Evolutionary conservation across 2,797 vertebrate species (phyloP).

Genomic region (Microctenopoma lineatum): DNA sequence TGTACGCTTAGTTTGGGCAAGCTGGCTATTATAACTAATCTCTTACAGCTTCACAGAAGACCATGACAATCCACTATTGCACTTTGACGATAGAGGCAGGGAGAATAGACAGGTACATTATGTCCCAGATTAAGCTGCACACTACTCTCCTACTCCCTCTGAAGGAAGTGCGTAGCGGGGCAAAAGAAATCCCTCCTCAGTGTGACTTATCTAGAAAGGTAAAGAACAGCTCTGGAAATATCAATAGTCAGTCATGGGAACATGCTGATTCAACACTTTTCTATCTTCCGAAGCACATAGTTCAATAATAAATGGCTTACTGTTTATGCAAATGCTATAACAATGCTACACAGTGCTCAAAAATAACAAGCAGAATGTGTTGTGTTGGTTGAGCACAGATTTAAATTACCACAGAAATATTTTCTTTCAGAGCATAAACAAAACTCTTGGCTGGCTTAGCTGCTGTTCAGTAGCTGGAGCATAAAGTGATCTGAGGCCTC

Average conservation of each 20-base stretch:
- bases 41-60: not conserved
- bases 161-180: constrained; percentile 49
- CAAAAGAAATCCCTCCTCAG: constrained; percentile 56
- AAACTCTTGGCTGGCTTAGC: constrained; percentile 17
- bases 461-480: constrained; percentile 12
- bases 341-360: constrained; percentile 43
- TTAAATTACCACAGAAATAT: constrained; percentile 42
- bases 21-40: constrained; percentile 14
- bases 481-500: constrained; percentile 14
- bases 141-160: constrained; percentile 17
- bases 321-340: constrained; percentile 54
- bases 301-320: constrained; percentile 71
- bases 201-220: constrained; percentile 60
- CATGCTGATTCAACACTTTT: constrained; percentile 69
- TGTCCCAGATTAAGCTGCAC: constrained; percentile 31
- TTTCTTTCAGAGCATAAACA: constrained; percentile 27
- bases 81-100: constrained; percentile 35
- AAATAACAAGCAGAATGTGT: constrained; percentile 45
- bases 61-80: constrained; percentile 10
- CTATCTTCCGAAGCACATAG: constrained; percentile 71
- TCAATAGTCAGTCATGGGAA: constrained; percentile 73
- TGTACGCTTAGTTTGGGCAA: constrained; percentile 1
- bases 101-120: constrained; percentile 42
- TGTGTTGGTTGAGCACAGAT: constrained; percentile 24
- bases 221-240: constrained; percentile 70